phyloP scores from a whole-genome alignment of 2,797 vertebrate genomes.

The Meriones psammophilus region DNA sequence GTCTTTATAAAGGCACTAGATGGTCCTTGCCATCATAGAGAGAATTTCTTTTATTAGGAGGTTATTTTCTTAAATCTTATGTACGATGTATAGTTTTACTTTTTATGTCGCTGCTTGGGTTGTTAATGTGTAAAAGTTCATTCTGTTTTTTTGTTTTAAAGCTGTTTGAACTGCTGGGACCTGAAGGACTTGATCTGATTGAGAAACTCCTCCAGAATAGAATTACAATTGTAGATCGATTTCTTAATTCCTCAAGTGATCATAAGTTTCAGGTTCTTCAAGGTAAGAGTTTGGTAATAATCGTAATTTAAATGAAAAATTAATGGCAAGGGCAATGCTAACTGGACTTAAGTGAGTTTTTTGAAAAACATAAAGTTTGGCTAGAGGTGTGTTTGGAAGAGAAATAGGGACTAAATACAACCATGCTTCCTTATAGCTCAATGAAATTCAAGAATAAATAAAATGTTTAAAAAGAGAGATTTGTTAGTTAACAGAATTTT shows the following conservation, averaged over 20 bases:
- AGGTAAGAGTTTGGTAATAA: slow-evolving; percentile 89
- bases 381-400: background rate
- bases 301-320: slow-evolving; percentile 23
- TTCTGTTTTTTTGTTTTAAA: slow-evolving; percentile 79
- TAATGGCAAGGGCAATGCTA: background rate
- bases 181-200: slow-evolving; percentile 97
- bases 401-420: background rate
- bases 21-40: background rate
- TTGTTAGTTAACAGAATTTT: slow-evolving; percentile 41
- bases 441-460: background rate
- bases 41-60: background rate
- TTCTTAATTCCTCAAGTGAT: slow-evolving; percentile 90
- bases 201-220: slow-evolving; percentile 95
- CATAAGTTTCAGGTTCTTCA: slow-evolving; percentile 88
- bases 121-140: slow-evolving; percentile 31
- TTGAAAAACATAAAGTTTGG: background rate
- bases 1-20: background rate
- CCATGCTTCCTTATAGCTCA: background rate
- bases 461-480: slow-evolving; percentile 5
- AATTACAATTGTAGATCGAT: slow-evolving; percentile 92
- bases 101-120: background rate
- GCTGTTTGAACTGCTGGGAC: slow-evolving; percentile 97
- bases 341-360: background rate
- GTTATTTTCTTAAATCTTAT: background rate
- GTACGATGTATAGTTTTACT: background rate